Evolutionary conservation across 1,140 invertebrate species (phyloP), one percentile per base, ranked within the genome.

Genomic region (Cataglyphis hispanica): DNA sequence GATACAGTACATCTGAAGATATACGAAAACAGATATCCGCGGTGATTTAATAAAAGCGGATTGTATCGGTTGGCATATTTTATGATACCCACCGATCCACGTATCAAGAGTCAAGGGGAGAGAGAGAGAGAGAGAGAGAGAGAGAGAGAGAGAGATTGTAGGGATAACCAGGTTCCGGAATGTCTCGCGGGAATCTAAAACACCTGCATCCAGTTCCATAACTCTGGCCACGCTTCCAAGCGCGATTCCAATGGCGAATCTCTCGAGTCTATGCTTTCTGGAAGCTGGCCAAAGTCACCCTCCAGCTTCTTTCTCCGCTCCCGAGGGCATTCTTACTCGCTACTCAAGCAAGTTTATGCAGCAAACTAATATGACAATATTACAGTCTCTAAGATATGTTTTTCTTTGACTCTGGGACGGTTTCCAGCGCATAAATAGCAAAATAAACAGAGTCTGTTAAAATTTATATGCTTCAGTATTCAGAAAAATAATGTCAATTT

Each of bases 181-280:
- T 88, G 84, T 86, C 87, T 75, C 84, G 37, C 74, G 87, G 77
- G 87, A 75, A 75, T 61, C 46, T 74, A 61, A 83, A 88, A 81
- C 75, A 70, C 60, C 61, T 80, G 75, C 75, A 67, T 70, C 25
- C 60, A 67, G 60, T 81, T 78, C 60, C 53, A 67, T 67, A 85
- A 78, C 75, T 85, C 84, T 67, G 56, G 69, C 50, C 74, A 85
- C 40, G 78, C 40, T 85, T 85, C 74, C 31, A 60, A 75, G 10
- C 53, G 40, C 81, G 60, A 84, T 84, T 77, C 61, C 60, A 64
- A 58, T 58, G 74, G 37, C 40, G 43, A 84, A 77, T 76, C 83
- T 78, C 74, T 66, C 60, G 74, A 64, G 70, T 84, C 60, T 78
- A 69, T 69, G 74, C 74, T 43, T 78, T 56, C 74, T 85, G 84